Percentiles rank a stretch among this genome's conserved stretches.
phyloP scores from a whole-genome alignment of 2,797 vertebrate genomes.

The Lemur catta region DNA sequence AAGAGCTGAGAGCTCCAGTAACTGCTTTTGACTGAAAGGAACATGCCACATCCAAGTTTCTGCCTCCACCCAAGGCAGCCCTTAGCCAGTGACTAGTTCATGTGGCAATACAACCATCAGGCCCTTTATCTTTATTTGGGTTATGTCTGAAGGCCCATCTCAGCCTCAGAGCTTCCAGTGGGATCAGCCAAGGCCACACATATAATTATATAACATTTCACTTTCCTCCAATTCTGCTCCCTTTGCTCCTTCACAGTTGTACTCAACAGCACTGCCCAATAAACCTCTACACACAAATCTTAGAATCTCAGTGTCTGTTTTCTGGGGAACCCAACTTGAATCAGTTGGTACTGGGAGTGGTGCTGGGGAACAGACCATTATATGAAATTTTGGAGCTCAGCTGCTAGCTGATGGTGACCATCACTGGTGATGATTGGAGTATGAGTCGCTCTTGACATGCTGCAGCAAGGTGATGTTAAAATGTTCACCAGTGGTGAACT shows the following conservation, averaged over 20 bases:
- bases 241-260: neutral
- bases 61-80: rapidly evolving
- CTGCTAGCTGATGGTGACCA: neutral
- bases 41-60: neutral
- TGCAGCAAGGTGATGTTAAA: neutral
- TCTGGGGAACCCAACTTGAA: neutral
- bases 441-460: neutral
- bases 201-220: neutral
- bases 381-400: neutral
- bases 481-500: neutral
- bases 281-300: neutral
- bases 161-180: neutral
- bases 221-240: neutral
- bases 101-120: neutral
- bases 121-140: neutral
- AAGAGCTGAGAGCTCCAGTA: neutral
- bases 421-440: neutral
- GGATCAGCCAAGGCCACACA: neutral
- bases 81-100: neutral
- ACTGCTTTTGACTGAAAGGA: neutral
- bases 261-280: neutral
- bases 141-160: neutral
- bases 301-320: neutral
- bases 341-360: neutral
- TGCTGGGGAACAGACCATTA: neutral